These are phyloP conservation scores for Geophilus truncorum DNA, from an alignment of 2,888 invertebrate species.

Conservation along the genomic window DNA sequence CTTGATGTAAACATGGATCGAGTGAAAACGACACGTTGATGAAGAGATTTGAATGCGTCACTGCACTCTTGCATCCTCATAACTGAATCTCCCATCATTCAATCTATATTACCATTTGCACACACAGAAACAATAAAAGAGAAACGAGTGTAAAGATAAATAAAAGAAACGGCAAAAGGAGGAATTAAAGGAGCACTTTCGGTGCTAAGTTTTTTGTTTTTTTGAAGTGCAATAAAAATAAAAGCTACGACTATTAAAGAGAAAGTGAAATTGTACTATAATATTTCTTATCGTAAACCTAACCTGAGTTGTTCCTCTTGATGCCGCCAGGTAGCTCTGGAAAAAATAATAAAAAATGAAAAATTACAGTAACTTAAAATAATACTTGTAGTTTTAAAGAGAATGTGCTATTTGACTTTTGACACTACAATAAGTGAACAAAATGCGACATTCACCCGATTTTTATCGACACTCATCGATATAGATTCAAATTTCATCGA, in stretches of 20 bases:
- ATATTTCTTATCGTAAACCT: neutral
- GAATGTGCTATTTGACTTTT: too few relatives aligned
- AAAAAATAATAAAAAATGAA: neutral
- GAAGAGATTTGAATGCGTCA: neutral
- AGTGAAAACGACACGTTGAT: neutral
- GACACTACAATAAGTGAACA: too few relatives aligned
- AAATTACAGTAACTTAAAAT: neutral
- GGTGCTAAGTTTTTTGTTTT: neutral
- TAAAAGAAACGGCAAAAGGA: neutral
- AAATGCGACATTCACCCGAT: too few relatives aligned
- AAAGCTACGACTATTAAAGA: neutral
- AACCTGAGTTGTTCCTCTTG: slow-evolving; percentile 28
- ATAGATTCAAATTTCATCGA: too few relatives aligned
- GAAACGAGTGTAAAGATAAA: neutral
- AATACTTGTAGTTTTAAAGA: neutral
- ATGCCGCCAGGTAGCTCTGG: neutral
- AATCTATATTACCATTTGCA: too few relatives aligned
- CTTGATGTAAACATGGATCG: neutral
- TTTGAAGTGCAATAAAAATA: neutral
- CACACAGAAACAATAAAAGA: neutral
- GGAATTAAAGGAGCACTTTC: neutral
- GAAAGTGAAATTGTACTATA: neutral
- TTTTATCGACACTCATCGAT: too few relatives aligned
- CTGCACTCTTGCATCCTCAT: neutral
- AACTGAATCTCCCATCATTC: neutral